A percentile compares a stretch with the other conserved stretches of the same genome.
Evolutionary conservation across 2,888 invertebrate species (phyloP).

Genomic region (Tinea trinotella): DNA sequence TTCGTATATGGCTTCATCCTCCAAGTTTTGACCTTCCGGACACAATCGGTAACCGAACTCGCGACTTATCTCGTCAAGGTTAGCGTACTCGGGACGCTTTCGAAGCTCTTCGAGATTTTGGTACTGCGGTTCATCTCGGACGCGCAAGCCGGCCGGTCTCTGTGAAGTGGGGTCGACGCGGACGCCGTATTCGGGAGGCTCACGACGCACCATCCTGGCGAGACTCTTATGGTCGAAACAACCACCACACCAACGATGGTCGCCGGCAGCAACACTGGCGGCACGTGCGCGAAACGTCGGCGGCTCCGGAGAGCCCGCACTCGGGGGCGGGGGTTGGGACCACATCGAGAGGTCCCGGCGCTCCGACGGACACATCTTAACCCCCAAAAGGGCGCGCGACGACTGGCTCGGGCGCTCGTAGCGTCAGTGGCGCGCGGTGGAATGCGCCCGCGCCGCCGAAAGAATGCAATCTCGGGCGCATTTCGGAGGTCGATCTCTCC

Average conservation of each 20-base stretch:
- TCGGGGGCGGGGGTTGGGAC: slow-evolving; percentile 66
- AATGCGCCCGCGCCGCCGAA: slow-evolving; percentile 72
- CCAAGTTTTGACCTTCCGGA: slow-evolving; percentile 66
- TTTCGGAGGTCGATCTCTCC: slow-evolving; percentile 73
- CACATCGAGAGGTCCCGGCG: slow-evolving; percentile 69
- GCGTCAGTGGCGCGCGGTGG: slow-evolving; percentile 66
- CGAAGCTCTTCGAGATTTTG: slow-evolving; percentile 62
- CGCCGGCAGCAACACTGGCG: slow-evolving; percentile 32
- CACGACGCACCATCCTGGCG: slow-evolving; percentile 57
- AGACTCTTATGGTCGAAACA: slow-evolving; percentile 40
- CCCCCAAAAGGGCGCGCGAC: slow-evolving; percentile 71
- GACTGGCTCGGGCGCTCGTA: slow-evolving; percentile 65
- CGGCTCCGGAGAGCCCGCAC: slow-evolving; percentile 31
- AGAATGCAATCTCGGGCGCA: slow-evolving; percentile 74
- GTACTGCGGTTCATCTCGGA: slow-evolving; percentile 54
- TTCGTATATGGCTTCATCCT: slow-evolving; percentile 67
- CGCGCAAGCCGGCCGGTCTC: slow-evolving; percentile 50
- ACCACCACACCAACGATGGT: slow-evolving; percentile 38
- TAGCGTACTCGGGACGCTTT: slow-evolving; percentile 65
- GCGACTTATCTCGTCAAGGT: slow-evolving; percentile 64
- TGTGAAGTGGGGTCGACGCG: slow-evolving; percentile 52
- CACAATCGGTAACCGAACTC: slow-evolving; percentile 67
- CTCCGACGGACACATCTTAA: slow-evolving; percentile 66
- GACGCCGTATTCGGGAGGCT: slow-evolving; percentile 51
- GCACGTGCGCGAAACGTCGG: slow-evolving; percentile 46